phyloP scores from a whole-genome alignment of 2,888 invertebrate species.

The Chloroclystis v-ata region DNA sequence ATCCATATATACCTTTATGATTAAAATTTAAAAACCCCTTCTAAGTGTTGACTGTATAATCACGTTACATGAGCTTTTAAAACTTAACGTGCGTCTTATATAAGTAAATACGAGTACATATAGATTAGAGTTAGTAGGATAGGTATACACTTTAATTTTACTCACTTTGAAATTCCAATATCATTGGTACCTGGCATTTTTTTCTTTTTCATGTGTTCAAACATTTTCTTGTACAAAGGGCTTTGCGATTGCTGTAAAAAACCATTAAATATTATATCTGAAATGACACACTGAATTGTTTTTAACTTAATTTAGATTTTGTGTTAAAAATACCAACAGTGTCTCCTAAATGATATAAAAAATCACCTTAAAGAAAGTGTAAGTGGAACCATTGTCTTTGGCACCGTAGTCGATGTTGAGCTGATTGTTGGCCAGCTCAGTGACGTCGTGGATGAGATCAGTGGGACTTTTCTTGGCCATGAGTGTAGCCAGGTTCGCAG shows the following conservation, averaged over 20 bases:
- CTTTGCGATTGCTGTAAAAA: conserved; percentile 82
- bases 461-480: conserved; percentile 86
- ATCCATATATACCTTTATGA: too few species aligned
- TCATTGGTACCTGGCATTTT: conserved; percentile 76
- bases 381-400: conserved; percentile 90
- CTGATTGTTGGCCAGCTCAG: conserved; percentile 87
- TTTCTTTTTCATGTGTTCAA: conserved; percentile 83
- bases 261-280: not conserved
- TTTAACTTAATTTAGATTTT: too few species aligned
- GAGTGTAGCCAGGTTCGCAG: conserved; percentile 94
- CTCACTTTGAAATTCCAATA: conserved; percentile 79
- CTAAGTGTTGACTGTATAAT: too few species aligned
- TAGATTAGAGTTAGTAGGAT: too few species aligned
- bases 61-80: too few species aligned
- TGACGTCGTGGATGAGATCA: conserved; percentile 84
- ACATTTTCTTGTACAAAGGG: conserved; percentile 86
- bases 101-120: too few species aligned
- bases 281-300: too few species aligned
- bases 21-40: too few species aligned
- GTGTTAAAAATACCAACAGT: too few species aligned
- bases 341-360: too few species aligned
- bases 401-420: conserved; percentile 91
- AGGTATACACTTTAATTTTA: not conserved
- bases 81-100: too few species aligned
- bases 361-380: conserved; percentile 90